A percentile compares a stretch with the other conserved stretches of the same genome.
These are phyloP conservation scores for Falco concolor DNA, from an alignment of 2,797 vertebrate genomes.

Conservation along the genomic window DNA sequence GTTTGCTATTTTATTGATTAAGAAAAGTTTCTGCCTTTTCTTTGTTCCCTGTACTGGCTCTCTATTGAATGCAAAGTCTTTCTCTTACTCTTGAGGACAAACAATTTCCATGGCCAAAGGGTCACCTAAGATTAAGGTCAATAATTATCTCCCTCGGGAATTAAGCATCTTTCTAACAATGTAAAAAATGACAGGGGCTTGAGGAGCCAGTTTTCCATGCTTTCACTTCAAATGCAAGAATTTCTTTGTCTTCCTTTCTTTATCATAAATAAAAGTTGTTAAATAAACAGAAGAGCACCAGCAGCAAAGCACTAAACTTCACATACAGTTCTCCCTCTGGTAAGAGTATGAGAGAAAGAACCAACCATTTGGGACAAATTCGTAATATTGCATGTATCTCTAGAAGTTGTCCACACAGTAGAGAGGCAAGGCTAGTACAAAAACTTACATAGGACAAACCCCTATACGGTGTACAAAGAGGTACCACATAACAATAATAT, in stretches of 20 bases:
- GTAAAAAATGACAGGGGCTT: neutral
- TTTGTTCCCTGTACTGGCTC: neutral
- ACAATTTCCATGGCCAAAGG: neutral
- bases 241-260: neutral
- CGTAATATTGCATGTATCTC: neutral
- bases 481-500: neutral
- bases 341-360: neutral
- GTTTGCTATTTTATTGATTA: neutral
- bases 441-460: neutral
- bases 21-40: neutral
- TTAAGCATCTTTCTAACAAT: neutral
- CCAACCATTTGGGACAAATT: neutral
- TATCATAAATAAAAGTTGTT: neutral
- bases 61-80: neutral
- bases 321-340: neutral
- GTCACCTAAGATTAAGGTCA: neutral
- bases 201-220: neutral
- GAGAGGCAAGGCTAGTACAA: neutral
- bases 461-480: neutral
- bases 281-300: neutral
- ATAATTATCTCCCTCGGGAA: neutral
- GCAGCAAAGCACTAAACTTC: neutral
- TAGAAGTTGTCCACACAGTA: neutral
- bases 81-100: neutral
- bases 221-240: neutral